A percentile compares a stretch with the other conserved stretches of the same genome.
phyloP scores from a whole-genome alignment of 2,113 vertebrate species.

The Pitta sordida region DNA sequence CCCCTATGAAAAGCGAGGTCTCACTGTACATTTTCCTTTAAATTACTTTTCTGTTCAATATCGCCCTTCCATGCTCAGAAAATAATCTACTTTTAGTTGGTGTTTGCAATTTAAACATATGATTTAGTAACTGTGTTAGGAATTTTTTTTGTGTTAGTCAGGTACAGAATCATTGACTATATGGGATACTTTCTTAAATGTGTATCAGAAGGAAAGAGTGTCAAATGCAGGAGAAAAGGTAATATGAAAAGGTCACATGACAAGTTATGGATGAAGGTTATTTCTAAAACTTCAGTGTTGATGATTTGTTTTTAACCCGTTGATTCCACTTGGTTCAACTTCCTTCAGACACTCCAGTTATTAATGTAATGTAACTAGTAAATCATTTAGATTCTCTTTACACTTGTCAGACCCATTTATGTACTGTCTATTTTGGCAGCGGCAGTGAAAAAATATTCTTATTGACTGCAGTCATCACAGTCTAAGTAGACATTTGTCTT shows the following conservation, averaged over 20 bases:
- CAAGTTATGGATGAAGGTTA: not conserved
- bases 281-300: not conserved
- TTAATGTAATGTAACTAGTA: constrained; percentile 18
- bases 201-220: not conserved
- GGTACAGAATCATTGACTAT: not conserved
- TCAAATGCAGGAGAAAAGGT: not conserved
- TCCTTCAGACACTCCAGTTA: constrained; percentile 29
- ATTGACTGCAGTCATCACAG: constrained; percentile 3
- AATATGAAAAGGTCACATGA: not conserved
- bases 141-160: not conserved
- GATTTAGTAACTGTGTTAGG: not conserved
- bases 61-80: not conserved
- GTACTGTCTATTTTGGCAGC: constrained; percentile 4
- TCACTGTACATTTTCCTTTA: not conserved
- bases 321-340: constrained; percentile 12
- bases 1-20: no score
- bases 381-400: constrained; percentile 16
- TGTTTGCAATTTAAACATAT: not conserved
- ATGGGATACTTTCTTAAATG: not conserved
- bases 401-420: constrained; percentile 16
- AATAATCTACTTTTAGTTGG: not conserved
- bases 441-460: constrained; percentile 39
- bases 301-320: constrained; percentile 31
- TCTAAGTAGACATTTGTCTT: constrained; percentile 18
- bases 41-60: not conserved